These are phyloP conservation scores for Branchinecta sandiegonensis DNA, from an alignment of 2,888 invertebrate genomes.

Conservation along the genomic window DNA sequence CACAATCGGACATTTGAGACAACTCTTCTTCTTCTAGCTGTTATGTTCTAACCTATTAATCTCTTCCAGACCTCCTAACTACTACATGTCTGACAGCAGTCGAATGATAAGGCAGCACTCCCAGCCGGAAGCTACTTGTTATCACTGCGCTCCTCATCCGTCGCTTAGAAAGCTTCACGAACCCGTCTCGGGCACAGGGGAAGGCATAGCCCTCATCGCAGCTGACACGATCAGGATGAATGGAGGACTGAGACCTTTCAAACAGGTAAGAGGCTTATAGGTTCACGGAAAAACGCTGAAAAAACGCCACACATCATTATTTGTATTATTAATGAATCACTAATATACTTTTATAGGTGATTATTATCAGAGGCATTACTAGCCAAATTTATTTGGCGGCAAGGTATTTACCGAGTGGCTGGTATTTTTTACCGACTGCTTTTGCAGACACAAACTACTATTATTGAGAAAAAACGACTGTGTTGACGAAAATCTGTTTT, in stretches of 20 bases:
- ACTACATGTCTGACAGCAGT: slow-evolving; percentile 29
- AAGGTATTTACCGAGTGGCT: too few species aligned
- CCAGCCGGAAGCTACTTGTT: slow-evolving; percentile 56
- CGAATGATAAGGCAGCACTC: slow-evolving; percentile 78
- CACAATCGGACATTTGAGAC: too few species aligned
- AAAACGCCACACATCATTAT: too few species aligned
- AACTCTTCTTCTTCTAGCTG: neutral
- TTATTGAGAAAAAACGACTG: too few species aligned
- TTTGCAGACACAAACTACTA: too few species aligned
- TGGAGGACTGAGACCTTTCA: slow-evolving; percentile 89
- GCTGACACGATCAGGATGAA: slow-evolving; percentile 89
- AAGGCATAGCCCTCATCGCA: slow-evolving; percentile 85
- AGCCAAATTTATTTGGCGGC: too few species aligned
- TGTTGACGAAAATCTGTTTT: too few species aligned
- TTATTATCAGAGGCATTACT: too few species aligned
- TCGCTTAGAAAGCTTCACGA: slow-evolving; percentile 58
- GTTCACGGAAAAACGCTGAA: too few species aligned
- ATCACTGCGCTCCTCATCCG: slow-evolving; percentile 35
- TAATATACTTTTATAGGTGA: too few species aligned
- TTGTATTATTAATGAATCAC: too few species aligned
- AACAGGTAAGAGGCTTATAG: slow-evolving; percentile 52
- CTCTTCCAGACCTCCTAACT: neutral
- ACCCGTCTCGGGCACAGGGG: slow-evolving; percentile 36
- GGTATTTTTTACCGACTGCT: too few species aligned
- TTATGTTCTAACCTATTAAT: neutral